A percentile compares a stretch with the other conserved stretches of the same genome.
Evolutionary conservation across 2,797 vertebrate genomes (phyloP).

Genomic region (Trematomus bernacchii): DNA sequence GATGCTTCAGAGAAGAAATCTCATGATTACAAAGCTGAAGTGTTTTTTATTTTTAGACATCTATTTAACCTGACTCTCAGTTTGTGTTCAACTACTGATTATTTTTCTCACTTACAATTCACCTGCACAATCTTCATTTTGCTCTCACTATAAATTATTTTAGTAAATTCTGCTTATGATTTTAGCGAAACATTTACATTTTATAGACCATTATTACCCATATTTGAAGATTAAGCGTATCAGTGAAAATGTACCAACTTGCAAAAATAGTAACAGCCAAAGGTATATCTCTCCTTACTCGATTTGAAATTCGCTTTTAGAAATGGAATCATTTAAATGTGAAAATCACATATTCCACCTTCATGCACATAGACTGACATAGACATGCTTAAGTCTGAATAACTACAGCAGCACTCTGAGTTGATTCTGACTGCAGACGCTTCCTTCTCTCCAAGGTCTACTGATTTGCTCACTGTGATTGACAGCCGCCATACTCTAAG

Average conservation of each 20-base stretch:
- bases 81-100: background rate
- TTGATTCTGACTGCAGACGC: background rate
- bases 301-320: too few species aligned
- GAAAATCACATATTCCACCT: background rate
- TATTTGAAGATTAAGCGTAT: too few species aligned
- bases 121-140: background rate
- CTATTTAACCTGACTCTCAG: background rate
- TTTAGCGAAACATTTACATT: too few species aligned
- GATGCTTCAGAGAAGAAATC: background rate
- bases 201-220: too few species aligned
- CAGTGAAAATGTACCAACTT: too few species aligned
- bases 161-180: too few species aligned
- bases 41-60: background rate
- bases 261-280: too few species aligned
- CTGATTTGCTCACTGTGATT: slow-evolving; percentile 4
- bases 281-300: too few species aligned
- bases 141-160: background rate
- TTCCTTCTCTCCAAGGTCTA: background rate
- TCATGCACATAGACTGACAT: background rate
- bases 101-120: background rate
- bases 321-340: background rate
- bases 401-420: background rate
- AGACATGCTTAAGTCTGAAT: background rate
- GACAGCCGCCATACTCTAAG: slow-evolving; percentile 26
- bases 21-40: background rate